phyloP scores from a whole-genome alignment of 1,140 invertebrate species.

The Sesamia nonagrioides region DNA sequence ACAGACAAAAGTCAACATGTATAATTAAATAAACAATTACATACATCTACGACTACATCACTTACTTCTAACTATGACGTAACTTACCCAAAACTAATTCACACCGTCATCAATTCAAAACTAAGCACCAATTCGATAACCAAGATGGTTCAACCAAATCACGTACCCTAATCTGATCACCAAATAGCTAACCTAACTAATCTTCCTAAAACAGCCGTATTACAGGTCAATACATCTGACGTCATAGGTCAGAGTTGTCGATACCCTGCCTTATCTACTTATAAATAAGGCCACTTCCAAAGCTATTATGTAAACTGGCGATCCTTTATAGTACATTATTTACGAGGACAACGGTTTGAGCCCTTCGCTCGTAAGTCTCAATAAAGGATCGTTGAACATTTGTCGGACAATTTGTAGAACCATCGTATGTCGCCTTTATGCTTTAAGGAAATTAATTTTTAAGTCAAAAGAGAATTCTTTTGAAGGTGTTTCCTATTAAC shows the following conservation, averaged over 20 bases:
- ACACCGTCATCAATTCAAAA: not conserved
- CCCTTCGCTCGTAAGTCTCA: constrained; percentile 16
- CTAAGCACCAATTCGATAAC: not conserved
- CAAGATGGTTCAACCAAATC: constrained; percentile 8
- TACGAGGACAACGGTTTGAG: constrained; percentile 11
- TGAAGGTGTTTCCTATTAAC: too few relatives aligned
- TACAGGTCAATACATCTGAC: not conserved
- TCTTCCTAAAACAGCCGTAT: constrained; percentile 7
- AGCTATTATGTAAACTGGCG: constrained; percentile 44
- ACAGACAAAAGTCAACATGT: too few relatives aligned
- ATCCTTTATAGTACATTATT: constrained; percentile 41
- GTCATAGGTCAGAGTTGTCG: constrained; percentile 22
- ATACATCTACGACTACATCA: too few relatives aligned
- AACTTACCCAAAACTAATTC: not conserved
- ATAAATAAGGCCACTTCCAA: constrained; percentile 41
- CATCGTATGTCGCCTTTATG: constrained; percentile 17
- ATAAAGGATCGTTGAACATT: constrained; percentile 38
- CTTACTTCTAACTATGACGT: too few relatives aligned
- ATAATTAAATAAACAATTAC: too few relatives aligned
- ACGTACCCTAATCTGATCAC: constrained; percentile 23
- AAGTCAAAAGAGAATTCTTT: not conserved
- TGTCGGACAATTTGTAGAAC: constrained; percentile 32
- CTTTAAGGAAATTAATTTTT: not conserved
- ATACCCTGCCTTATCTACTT: not conserved
- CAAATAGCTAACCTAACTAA: constrained; percentile 8